Base-by-base conservation (phyloP, 1,140 invertebrate species). In the Parapsyche elsis region DNA sequence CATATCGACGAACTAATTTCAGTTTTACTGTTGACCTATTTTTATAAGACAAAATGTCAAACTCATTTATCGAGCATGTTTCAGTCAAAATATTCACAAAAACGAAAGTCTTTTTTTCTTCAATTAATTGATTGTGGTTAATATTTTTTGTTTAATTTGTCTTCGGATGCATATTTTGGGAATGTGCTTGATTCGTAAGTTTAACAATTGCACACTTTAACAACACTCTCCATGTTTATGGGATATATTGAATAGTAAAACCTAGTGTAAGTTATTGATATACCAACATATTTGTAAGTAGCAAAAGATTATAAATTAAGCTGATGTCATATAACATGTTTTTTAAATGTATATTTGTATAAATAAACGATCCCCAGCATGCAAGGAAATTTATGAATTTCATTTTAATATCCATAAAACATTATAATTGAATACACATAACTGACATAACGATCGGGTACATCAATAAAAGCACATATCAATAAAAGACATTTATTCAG, bases 371-470 rank as follows among this genome's bases (percentile, higher is more conserved):
- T 67, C 24, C 24, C 24, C 64, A 67, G 64, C 64, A 67, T 67
- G 64, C 64, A 67, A 67, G 64, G 64, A 4, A 67, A 26, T 26
- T 92, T 78, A 12, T 64, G 21, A 49, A 71, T 71, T 78, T 71
- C 10, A 67, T 67, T 30, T 67, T 53, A 53, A 53, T 53, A 38
- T n/a, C 30, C 30, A 38, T 38, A 38, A 38, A 4, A 38, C 7
- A 4, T 38, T 38, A 38, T 38, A 38, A 38, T 38, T 38, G 7
- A 38, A 38, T 7, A 38, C 30, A 38, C 30, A 38, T 7, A 7
- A 38, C 30, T 4, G 7, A 7, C 30, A 38, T 4, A 38, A 38
- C 30, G 7, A 38, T 38, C 1, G 30, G 30, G 1, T 1, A 38
- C 30, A 38, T 4, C 1, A 38, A 4, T 38, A 38, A 38, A 38